Conservation (phyloP, 37 sponge, comb jelly and placozoan genomes). For the Halichondria panicea region DNA sequence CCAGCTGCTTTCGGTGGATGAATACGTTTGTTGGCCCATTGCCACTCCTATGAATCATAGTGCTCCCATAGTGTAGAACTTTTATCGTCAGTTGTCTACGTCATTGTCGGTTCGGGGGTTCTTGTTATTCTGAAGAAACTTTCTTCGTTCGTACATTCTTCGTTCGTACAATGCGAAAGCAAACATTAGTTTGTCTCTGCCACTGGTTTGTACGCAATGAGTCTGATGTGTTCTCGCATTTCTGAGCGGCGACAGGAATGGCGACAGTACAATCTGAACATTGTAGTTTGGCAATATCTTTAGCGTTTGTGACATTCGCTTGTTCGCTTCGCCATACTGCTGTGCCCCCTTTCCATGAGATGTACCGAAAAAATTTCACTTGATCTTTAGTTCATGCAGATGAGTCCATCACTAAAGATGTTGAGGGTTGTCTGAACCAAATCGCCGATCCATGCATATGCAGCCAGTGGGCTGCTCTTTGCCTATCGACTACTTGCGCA, state of each 20-base stretch:
- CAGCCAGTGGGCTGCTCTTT: conserved; percentile 39
- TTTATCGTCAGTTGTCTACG: too few species aligned
- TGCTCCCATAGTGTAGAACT: conserved; percentile 22
- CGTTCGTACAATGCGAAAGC: background rate
- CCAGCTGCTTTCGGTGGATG: conserved; percentile 23
- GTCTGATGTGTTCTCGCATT: conserved; percentile 22
- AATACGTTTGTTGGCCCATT: conserved; percentile 22
- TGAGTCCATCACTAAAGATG: conserved; percentile 40
- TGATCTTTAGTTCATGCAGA: conserved; percentile 11
- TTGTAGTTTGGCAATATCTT: conserved; percentile 22
- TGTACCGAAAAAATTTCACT: conserved; percentile 38
- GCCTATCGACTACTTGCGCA: too few species aligned
- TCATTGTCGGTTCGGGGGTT: too few species aligned
- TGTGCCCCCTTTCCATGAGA: conserved; percentile 40
- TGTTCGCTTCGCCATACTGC: conserved; percentile 27
- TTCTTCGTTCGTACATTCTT: too few species aligned
- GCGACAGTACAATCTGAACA: background rate
- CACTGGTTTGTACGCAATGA: conserved; percentile 19
- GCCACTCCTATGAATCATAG: conserved; percentile 37
- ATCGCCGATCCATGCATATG: conserved; percentile 39
- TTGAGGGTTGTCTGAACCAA: conserved; percentile 10
- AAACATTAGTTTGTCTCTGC: conserved; percentile 14
- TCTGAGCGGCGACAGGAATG: conserved; percentile 12
- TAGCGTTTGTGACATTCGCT: background rate
- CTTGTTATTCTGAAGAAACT: too few species aligned